Base-by-base conservation (phyloP, 2,113 vertebrate genomes). In the Oncorhynchus mykiss region DNA sequence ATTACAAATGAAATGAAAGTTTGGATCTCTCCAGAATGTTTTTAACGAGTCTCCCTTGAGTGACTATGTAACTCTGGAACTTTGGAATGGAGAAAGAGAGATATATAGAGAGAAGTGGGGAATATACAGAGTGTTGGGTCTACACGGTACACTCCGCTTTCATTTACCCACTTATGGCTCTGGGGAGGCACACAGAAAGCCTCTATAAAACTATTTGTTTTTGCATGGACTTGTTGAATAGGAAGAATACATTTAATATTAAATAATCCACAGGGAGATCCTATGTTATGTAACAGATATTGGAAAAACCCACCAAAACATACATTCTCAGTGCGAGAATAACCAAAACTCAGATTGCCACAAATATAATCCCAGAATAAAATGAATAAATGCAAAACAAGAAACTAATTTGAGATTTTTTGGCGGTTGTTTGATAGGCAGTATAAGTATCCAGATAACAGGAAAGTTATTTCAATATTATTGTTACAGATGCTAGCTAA, bases 11-110 rank as follows among this genome's bases (percentile, higher is more conserved):
- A 84, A 81, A 90, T 87, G 84, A 89, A 90, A 89, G 86, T 91
- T 87, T 86, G 87, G 76, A 77, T 89, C 85, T 86, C 79, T 86
- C 79, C 60, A 77, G 54, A 88, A 89, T 90, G 81, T 88, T 92
- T 91, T 88, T 88, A 89, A 88, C 84, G 49, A 89, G 88, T 86
- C 85, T 91, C 87, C 85, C 84, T 81, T 79, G 89, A 88, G 89
- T 87, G 85, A 89, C 82, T 90, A 73, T 67, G 45, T 80, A 83
- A 81, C 74, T 85, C 73, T 72, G 84, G 62, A 68, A 67, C 74
- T 85, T 73, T 72, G 84, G 62, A 68, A 70, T 71, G n/a, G 34
- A 16, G 71, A 64, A 67, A 69, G 66, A 59, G 29, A 59, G 66
- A 75, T 60, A 69, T 49, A 67, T n/a, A 59, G 51, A 75, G 66